Conservation (phyloP, 1,140 invertebrate species). For the Reticulitermes speratus region DNA sequence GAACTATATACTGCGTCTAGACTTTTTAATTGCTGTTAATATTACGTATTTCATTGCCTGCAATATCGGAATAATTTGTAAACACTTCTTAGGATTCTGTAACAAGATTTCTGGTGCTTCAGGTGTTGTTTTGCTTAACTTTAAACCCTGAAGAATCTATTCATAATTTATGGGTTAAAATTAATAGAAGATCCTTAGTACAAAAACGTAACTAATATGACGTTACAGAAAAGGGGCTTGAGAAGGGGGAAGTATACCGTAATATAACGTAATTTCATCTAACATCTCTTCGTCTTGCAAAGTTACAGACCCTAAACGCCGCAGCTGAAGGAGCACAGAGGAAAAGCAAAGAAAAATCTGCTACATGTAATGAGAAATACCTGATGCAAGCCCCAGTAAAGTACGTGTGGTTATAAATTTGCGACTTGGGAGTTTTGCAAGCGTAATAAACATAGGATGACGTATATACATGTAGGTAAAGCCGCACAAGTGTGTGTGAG, state of each 20-base stretch:
- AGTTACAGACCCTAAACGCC: not conserved
- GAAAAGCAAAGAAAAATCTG: not conserved
- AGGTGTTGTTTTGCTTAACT: no score
- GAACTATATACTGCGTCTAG: no score
- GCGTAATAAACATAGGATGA: no score
- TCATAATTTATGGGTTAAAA: not conserved
- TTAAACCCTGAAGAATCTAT: not conserved
- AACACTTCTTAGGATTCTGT: no score
- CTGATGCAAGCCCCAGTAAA: not conserved
- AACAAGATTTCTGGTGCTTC: no score
- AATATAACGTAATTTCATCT: not conserved
- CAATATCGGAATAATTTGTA: no score
- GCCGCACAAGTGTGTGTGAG: no score
- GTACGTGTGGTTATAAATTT: not conserved
- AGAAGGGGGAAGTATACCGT: not conserved
- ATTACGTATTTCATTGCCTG: no score
- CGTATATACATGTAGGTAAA: no score
- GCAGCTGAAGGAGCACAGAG: not conserved
- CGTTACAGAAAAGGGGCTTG: not conserved
- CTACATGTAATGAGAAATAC: not conserved
- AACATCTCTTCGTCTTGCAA: not conserved
- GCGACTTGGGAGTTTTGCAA: not conserved
- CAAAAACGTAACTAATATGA: not conserved
- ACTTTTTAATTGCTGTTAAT: no score
- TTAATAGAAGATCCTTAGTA: not conserved